Evolutionary conservation across 2,888 invertebrate species (phyloP).

Genomic region (Epistrophe eligans): DNA sequence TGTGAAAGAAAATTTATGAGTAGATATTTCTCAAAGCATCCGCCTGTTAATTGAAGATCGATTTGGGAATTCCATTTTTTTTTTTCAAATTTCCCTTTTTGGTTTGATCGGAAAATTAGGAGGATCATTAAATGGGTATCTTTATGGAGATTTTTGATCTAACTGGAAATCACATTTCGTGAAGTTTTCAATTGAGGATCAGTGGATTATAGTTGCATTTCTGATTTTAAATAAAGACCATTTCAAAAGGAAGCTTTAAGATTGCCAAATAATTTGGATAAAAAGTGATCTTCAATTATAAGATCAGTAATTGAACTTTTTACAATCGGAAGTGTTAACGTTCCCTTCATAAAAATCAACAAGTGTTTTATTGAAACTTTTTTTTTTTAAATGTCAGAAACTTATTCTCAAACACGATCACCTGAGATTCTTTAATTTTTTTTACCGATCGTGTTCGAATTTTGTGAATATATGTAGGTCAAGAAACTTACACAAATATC

Average conservation of each 20-base stretch:
- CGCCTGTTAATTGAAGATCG: slow-evolving; percentile 22
- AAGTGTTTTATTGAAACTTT: too few relatives aligned
- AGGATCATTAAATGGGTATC: not conserved
- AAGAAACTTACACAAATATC: not conserved
- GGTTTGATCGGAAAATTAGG: not conserved
- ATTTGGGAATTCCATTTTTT: not conserved
- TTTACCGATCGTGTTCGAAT: not conserved
- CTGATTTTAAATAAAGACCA: not conserved
- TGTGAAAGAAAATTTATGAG: slow-evolving; percentile 30
- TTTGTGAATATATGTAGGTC: not conserved
- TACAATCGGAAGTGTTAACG: too few relatives aligned
- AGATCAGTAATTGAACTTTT: not conserved
- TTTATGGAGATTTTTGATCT: not conserved
- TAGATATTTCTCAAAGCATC: slow-evolving; percentile 41
- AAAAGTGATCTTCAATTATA: not conserved
- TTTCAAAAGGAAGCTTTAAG: not conserved
- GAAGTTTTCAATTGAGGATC: not conserved
- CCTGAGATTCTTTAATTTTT: not conserved
- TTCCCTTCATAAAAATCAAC: too few relatives aligned
- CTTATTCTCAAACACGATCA: not conserved
- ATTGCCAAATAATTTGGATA: not conserved
- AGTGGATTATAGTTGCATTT: too few relatives aligned
- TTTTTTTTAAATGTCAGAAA: too few relatives aligned
- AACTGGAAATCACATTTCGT: not conserved
- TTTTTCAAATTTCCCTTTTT: not conserved